Base-by-base conservation (phyloP, 2,888 invertebrate species). In the Drosophila pegasa region DNA sequence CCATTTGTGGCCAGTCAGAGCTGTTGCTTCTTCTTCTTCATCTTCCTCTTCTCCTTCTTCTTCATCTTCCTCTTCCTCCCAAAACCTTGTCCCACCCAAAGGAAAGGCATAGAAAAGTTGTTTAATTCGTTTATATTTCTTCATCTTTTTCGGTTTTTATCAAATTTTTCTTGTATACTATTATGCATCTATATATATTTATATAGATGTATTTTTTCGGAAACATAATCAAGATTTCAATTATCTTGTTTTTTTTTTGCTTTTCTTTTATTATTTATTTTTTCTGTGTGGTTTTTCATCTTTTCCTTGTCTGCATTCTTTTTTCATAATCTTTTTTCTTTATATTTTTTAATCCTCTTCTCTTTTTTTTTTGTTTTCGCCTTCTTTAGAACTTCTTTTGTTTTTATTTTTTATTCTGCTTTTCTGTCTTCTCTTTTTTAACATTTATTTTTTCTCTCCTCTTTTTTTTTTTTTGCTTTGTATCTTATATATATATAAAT, bases 111-210 rank as follows among this genome's bases (percentile, higher is more conserved):
- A 43, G 68, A 71, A 65, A 68, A 61, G 68, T 80, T 80, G 85
- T 88, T 80, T 88, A 80, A 87, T 80, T 87, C 63, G 87, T 63
- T 83, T 88, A 88, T 83, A 88, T 83, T 87, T 88, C 78, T 51
- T 83, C 84, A 71, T 83, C 67, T 68, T 75, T 88, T 82, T 71
- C 35, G 50, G 60, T 62, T 78, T 76, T 87, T 80, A 85, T 87
- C 67, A 85, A 69, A 45, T 45, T 71, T 80, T 84, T 72, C 71
- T 78, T 84, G 63, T 65, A 68, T 81, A 72, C 57, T 81, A 63
- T 80, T 80, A 61, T 70, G 68, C 76, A 72, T 79, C 78, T 80
- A 61, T 70, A 67, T 77, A 72, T 79, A 69, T 81, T 55, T 73
- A 70, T 70, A 77, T 73, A 68, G 68, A 77, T 45, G 27, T 27